Conservation (phyloP, 64 coral and sea anemone genomes). For the Pachyseris speciosa region DNA sequence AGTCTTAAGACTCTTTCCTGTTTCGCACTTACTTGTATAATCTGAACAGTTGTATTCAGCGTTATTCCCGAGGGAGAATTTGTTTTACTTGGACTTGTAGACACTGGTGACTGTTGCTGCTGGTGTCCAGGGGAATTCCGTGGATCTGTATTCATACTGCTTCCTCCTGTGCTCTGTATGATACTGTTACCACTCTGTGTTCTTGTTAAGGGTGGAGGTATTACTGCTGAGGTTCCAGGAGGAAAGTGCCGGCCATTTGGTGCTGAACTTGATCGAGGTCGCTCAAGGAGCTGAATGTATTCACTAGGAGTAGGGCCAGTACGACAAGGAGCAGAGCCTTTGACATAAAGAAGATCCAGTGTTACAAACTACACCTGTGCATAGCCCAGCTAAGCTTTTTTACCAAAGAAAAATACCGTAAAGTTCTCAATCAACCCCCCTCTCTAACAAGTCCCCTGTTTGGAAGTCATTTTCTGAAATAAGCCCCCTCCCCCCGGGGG, state of each 20-base stretch:
- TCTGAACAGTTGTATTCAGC: slow-evolving; percentile 90
- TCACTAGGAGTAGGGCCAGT: slow-evolving; percentile 70
- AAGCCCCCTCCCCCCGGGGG: too few species aligned
- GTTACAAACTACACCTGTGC: neutral
- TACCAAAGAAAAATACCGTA: neutral
- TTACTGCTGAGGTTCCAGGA: slow-evolving; percentile 62
- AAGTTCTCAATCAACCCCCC: too few species aligned
- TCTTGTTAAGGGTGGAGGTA: slow-evolving; percentile 80
- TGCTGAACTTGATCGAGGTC: slow-evolving; percentile 86
- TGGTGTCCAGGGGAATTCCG: slow-evolving; percentile 48
- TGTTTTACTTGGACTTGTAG: slow-evolving; percentile 75
- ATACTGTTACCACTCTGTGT: slow-evolving; percentile 70
- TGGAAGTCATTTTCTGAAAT: too few species aligned
- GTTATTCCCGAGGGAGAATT: slow-evolving; percentile 87
- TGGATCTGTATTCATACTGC: slow-evolving; percentile 51
- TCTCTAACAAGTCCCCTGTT: too few species aligned
- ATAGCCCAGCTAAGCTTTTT: neutral
- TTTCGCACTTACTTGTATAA: slow-evolving; percentile 91
- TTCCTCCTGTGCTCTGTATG: slow-evolving; percentile 55
- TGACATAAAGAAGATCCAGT: neutral
- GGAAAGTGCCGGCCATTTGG: slow-evolving; percentile 71
- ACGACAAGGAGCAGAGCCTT: slow-evolving; percentile 89
- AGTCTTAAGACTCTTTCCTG: too few species aligned
- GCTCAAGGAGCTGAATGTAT: slow-evolving; percentile 80
- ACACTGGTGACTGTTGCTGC: slow-evolving; percentile 82